These are phyloP conservation scores for Nebria salina DNA, from an alignment of 2,888 invertebrate species.

Conservation along the genomic window DNA sequence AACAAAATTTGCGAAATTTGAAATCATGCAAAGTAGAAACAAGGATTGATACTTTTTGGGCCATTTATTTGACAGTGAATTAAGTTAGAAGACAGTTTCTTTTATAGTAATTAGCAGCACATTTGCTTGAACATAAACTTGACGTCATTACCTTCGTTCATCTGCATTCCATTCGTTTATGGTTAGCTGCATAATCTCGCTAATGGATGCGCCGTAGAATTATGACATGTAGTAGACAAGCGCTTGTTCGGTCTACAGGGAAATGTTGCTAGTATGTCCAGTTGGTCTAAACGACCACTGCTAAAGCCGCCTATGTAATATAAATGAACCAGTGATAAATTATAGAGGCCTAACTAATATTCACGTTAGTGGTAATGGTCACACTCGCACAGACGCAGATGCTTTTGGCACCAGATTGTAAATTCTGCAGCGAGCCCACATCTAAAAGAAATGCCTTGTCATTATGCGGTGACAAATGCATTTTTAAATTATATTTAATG, in stretches of 20 bases:
- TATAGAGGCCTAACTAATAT: neutral
- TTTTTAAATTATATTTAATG: constrained; percentile 13
- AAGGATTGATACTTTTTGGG: too few relatives aligned
- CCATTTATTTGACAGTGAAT: too few relatives aligned
- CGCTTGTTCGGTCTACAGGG: neutral
- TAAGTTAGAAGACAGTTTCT: too few relatives aligned
- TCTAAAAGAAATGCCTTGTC: neutral
- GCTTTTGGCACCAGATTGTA: constrained; percentile 9
- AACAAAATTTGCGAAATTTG: too few relatives aligned
- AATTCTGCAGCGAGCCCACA: neutral
- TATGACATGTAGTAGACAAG: neutral
- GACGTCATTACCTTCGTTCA: too few relatives aligned
- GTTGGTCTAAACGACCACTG: neutral
- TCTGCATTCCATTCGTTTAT: too few relatives aligned
- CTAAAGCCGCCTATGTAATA: neutral
- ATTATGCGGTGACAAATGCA: constrained; percentile 8
- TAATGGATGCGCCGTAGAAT: neutral
- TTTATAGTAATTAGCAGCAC: too few relatives aligned
- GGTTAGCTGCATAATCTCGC: neutral
- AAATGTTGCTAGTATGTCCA: neutral
- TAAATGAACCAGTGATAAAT: constrained; percentile 4
- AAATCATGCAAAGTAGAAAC: too few relatives aligned
- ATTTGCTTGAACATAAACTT: too few relatives aligned
- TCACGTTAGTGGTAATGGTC: constrained; percentile 3
- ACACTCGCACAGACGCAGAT: constrained; percentile 3